Percentiles rank a stretch among this genome's conserved stretches.
Conservation (phyloP, 2,888 invertebrate species). For the Platypus cylindrus region DNA sequence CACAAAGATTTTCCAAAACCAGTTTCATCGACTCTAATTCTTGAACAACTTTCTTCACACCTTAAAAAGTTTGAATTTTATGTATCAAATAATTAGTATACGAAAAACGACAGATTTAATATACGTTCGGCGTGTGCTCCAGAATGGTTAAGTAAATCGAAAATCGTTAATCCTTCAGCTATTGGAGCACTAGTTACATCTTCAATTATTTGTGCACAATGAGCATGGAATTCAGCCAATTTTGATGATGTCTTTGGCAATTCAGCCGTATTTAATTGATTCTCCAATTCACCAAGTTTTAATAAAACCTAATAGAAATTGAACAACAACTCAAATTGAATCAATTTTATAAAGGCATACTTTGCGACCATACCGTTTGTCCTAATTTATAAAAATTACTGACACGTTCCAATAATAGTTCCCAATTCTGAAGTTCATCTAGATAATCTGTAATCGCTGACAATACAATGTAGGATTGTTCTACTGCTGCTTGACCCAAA, state of each 20-base stretch:
- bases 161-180: constrained; percentile 56
- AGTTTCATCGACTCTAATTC: constrained; percentile 63
- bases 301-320: constrained; percentile 45
- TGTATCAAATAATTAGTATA: background rate
- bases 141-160: constrained; percentile 47
- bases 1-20: constrained; percentile 48
- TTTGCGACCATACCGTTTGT: constrained; percentile 41
- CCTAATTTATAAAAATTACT: constrained; percentile 59
- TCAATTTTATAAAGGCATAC: background rate
- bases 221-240: constrained; percentile 53
- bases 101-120: too few species aligned
- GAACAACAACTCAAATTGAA: background rate
- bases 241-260: constrained; percentile 51
- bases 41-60: constrained; percentile 51
- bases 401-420: constrained; percentile 51
- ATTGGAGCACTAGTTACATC: constrained; percentile 55
- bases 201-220: constrained; percentile 51
- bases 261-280: constrained; percentile 53
- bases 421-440: constrained; percentile 55
- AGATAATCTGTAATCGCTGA: constrained; percentile 57
- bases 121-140: constrained; percentile 45
- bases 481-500: constrained; percentile 53
- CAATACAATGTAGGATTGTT: constrained; percentile 53
- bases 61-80: constrained; percentile 23
- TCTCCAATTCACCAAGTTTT: constrained; percentile 62